These are phyloP conservation scores for Tenrec ecaudatus DNA, from an alignment of 2,113 vertebrate genomes.

Conservation along the genomic window DNA sequence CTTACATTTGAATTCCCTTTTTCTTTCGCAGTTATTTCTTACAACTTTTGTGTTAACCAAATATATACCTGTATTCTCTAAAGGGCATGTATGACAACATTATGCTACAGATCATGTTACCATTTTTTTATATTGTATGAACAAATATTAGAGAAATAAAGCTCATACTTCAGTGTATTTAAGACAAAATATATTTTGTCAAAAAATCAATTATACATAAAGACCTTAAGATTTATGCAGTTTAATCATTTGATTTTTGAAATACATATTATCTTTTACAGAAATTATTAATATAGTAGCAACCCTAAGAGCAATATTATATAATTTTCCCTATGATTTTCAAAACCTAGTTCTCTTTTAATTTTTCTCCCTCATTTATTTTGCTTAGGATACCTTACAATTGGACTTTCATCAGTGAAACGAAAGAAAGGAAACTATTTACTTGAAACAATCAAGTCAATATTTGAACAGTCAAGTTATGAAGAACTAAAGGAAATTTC, in stretches of 20 bases:
- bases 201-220: conserved; percentile 55
- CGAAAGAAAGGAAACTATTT: conserved; percentile 97
- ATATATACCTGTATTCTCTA: conserved; percentile 3
- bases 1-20: conserved; percentile 29
- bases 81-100: background rate
- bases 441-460: conserved; percentile 96
- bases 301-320: background rate
- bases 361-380: conserved; percentile 71
- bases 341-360: conserved; percentile 13
- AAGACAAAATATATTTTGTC: background rate
- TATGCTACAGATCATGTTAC: background rate
- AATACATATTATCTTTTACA: conserved; percentile 7
- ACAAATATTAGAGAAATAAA: conserved; percentile 13
- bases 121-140: conserved; percentile 59
- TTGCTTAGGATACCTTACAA: conserved; percentile 94
- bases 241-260: background rate
- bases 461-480: conserved; percentile 98
- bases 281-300: background rate
- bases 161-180: conserved; percentile 21
- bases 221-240: background rate
- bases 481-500: conserved; percentile 97
- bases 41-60: background rate
- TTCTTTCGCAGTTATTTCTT: conserved; percentile 31
- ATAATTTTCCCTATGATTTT: background rate
- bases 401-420: conserved; percentile 97